Percentiles rank a stretch among this genome's conserved stretches.
Evolutionary conservation across 2,797 vertebrate species (phyloP).

Genomic region (Sebastes dallii): DNA sequence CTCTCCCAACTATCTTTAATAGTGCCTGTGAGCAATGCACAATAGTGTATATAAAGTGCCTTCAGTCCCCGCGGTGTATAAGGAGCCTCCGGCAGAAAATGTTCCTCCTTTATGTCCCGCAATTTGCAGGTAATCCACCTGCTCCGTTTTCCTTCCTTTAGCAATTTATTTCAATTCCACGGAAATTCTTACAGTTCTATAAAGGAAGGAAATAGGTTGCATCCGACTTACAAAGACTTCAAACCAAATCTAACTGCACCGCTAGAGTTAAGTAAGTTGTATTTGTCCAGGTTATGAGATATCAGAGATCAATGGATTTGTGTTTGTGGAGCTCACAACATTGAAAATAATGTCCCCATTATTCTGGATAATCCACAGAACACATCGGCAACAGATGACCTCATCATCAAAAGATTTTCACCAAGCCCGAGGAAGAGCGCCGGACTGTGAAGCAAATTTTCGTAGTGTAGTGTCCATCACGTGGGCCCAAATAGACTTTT

Average conservation of each 20-base stretch:
- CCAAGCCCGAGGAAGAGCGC: no score
- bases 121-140: slow-evolving; percentile 20
- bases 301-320: background rate
- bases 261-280: background rate
- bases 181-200: background rate
- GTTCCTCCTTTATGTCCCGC: slow-evolving; percentile 12
- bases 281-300: background rate
- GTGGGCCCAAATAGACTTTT: no score
- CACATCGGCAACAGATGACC: background rate
- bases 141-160: background rate
- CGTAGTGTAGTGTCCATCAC: no score
- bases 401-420: no score
- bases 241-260: background rate
- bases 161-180: background rate
- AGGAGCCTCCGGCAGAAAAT: slow-evolving; percentile 16
- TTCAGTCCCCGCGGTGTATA: background rate
- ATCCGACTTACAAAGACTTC: background rate
- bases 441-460: no score
- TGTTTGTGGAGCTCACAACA: background rate
- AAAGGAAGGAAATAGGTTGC: background rate
- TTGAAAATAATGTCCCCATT: no score
- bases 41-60: slow-evolving; percentile 24
- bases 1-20: slow-evolving; percentile 28
- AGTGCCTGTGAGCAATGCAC: slow-evolving; percentile 34
- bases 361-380: background rate